Conservation (phyloP, 2,888 invertebrate genomes). For the Chaetogeoica ovagalla region DNA sequence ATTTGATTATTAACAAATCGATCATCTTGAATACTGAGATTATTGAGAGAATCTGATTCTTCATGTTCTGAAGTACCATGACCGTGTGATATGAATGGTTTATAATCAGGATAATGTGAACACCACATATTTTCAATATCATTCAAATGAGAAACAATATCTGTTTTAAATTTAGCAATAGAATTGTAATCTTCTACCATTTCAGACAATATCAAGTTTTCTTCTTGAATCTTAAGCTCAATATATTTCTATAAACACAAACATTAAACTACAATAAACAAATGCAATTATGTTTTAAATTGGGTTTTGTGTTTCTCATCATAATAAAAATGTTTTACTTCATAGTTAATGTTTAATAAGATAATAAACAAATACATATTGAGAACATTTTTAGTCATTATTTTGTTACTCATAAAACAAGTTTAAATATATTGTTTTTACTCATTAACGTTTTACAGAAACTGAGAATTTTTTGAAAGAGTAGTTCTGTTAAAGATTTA, state of each 20-base stretch:
- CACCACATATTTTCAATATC: constrained; percentile 36
- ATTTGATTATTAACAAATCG: constrained; percentile 11
- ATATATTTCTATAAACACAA: constrained; percentile 26
- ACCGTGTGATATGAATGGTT: constrained; percentile 25
- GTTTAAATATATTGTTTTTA: too few species aligned
- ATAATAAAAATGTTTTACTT: too few species aligned
- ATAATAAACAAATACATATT: too few species aligned
- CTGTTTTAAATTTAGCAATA: constrained; percentile 31
- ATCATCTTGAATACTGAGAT: constrained; percentile 16
- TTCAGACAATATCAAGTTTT: constrained; percentile 18
- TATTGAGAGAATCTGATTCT: constrained; percentile 18
- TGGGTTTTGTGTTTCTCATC: too few species aligned
- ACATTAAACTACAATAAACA: neutral
- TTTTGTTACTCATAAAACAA: too few species aligned
- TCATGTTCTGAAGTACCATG: neutral
- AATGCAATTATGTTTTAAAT: too few species aligned
- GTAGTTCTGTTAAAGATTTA: too few species aligned
- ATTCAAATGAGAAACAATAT: constrained; percentile 25
- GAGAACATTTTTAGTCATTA: too few species aligned
- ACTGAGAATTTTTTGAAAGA: too few species aligned
- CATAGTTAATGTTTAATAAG: too few species aligned
- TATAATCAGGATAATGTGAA: constrained; percentile 16
- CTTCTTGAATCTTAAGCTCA: constrained; percentile 20
- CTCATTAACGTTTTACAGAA: too few species aligned
- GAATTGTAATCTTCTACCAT: constrained; percentile 39